These are phyloP conservation scores for Arion vulgaris DNA, from an alignment of 1,140 invertebrate species.

Conservation along the genomic window DNA sequence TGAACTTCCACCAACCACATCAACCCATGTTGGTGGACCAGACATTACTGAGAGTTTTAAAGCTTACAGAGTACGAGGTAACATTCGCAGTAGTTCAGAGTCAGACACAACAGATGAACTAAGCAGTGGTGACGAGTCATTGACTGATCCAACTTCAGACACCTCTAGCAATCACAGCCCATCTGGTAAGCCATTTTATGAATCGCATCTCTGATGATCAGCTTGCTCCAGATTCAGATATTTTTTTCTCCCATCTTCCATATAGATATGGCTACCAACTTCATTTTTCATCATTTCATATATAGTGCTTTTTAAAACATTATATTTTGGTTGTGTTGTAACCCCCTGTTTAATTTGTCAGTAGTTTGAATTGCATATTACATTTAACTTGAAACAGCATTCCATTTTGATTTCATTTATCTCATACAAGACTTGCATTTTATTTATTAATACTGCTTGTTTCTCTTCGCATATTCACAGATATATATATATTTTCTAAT, in stretches of 20 bases:
- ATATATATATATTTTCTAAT: background rate
- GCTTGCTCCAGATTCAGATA: background rate
- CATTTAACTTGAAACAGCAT: background rate
- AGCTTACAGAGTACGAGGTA: slow-evolving; percentile 56
- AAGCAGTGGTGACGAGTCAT: slow-evolving; percentile 62
- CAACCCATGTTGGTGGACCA: slow-evolving; percentile 47
- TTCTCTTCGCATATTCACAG: background rate
- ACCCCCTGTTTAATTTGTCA: background rate
- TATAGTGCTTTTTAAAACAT: slow-evolving; percentile 19
- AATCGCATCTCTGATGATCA: background rate
- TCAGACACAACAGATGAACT: slow-evolving; percentile 65
- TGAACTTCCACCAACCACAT: slow-evolving; percentile 33
- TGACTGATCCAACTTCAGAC: slow-evolving; percentile 61
- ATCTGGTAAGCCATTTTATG: slow-evolving; percentile 51
- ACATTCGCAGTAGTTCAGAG: slow-evolving; percentile 63
- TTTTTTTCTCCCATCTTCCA: background rate
- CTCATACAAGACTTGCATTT: background rate
- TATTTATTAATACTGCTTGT: slow-evolving; percentile 21
- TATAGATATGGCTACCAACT: background rate
- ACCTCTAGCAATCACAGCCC: slow-evolving; percentile 63
- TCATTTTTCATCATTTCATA: background rate
- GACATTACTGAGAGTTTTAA: slow-evolving; percentile 65
- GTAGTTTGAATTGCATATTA: background rate
- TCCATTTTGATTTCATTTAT: slow-evolving; percentile 7
- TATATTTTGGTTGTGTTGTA: background rate